These are phyloP conservation scores for Pogonus chalceus DNA, from an alignment of 1,140 invertebrate species.

Conservation along the genomic window DNA sequence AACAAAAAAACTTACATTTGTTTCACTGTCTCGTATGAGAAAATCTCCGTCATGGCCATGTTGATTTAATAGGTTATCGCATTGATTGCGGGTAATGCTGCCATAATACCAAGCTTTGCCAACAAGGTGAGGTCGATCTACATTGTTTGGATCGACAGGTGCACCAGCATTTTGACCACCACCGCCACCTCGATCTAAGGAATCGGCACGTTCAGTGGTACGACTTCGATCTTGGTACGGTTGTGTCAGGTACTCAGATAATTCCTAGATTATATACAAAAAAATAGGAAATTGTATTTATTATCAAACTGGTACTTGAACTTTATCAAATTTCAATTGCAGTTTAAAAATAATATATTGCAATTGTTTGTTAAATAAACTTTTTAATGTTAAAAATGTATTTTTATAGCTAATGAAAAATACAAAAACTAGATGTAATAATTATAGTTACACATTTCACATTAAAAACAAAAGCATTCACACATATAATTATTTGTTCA, in stretches of 20 bases:
- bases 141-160: slow-evolving; percentile 19
- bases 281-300: too few species aligned
- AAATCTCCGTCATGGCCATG: slow-evolving; percentile 96
- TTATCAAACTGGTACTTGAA: too few species aligned
- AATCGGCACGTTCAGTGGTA: slow-evolving; percentile 39
- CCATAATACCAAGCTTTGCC: slow-evolving; percentile 96
- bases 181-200: slow-evolving; percentile 25
- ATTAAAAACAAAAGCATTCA: too few species aligned
- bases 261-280: too few species aligned
- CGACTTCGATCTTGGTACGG: slow-evolving; percentile 54
- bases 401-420: too few species aligned
- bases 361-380: too few species aligned
- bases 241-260: slow-evolving; percentile 77
- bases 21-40: slow-evolving; percentile 96
- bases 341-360: too few species aligned
- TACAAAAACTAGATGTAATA: too few species aligned
- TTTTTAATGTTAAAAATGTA: too few species aligned
- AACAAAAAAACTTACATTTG: slow-evolving; percentile 95
- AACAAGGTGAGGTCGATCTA: slow-evolving; percentile 57
- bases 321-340: too few species aligned
- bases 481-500: too few species aligned
- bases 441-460: too few species aligned
- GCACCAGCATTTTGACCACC: slow-evolving; percentile 24
- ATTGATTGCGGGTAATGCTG: slow-evolving; percentile 85
- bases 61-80: slow-evolving; percentile 87